Evolutionary conservation across 1,140 invertebrate species (phyloP).

Genomic region (Pseudomyrmex cubaensis): DNA sequence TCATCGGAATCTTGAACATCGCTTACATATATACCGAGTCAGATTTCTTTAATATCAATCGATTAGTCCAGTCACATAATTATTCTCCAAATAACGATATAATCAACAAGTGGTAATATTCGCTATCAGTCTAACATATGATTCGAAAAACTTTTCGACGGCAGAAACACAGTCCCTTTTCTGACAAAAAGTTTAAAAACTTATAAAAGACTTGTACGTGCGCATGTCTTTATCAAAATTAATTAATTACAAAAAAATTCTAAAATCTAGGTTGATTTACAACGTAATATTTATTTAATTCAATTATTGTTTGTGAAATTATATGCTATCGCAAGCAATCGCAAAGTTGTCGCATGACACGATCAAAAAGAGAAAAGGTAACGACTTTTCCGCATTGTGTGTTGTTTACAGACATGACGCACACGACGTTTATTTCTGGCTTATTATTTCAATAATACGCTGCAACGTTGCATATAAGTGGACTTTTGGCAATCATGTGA

Average conservation of each 20-base stretch:
- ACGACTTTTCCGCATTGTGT: constrained; percentile 29
- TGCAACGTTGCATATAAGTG: constrained; percentile 7
- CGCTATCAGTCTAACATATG: too few species aligned
- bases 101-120: too few species aligned
- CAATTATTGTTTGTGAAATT: background rate
- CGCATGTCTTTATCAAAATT: background rate
- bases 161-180: too few species aligned
- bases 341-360: background rate
- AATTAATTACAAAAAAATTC: background rate
- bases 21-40: background rate
- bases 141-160: too few species aligned
- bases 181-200: too few species aligned
- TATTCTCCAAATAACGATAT: too few species aligned
- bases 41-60: background rate
- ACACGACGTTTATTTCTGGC: constrained; percentile 25
- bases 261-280: background rate
- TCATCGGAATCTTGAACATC: constrained; percentile 1
- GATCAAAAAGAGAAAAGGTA: background rate
- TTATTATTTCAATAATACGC: constrained; percentile 28
- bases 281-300: background rate
- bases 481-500: constrained; percentile 44
- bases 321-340: too few species aligned
- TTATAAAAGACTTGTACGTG: too few species aligned
- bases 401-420: constrained; percentile 24
- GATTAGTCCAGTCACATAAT: constrained; percentile 5